Percentiles rank a stretch among this genome's conserved stretches.
phyloP scores from a whole-genome alignment of 2,888 invertebrate species.

The Megamerina dolium region DNA sequence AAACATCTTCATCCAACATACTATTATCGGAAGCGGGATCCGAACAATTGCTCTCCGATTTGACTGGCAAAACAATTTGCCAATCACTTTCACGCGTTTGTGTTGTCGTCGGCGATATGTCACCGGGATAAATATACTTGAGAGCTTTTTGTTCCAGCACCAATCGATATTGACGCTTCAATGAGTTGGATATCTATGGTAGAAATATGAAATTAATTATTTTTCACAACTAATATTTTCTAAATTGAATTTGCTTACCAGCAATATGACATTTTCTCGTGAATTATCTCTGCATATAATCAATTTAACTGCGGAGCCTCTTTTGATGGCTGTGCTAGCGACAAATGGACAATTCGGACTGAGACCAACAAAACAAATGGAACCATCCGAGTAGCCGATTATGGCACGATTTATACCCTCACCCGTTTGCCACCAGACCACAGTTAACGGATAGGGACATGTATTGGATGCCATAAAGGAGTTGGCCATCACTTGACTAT shows the following conservation, averaged over 20 bases:
- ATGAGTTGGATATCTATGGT: slow-evolving; percentile 64
- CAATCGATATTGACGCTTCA: slow-evolving; percentile 75
- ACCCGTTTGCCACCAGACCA: slow-evolving; percentile 71
- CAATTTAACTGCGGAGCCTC: slow-evolving; percentile 45
- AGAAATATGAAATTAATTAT: no score
- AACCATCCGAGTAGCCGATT: slow-evolving; percentile 62
- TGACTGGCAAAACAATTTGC: slow-evolving; percentile 48
- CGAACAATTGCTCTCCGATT: slow-evolving; percentile 37
- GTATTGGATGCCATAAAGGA: slow-evolving; percentile 48
- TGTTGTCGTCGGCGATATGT: slow-evolving; percentile 38
- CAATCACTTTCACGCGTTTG: slow-evolving; percentile 39
- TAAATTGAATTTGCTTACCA: slow-evolving; percentile 44
- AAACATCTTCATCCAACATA: slow-evolving; percentile 41
- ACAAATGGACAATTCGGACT: slow-evolving; percentile 50
- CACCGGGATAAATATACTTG: slow-evolving; percentile 64
- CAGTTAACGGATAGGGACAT: slow-evolving; percentile 55
- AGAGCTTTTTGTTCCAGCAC: slow-evolving; percentile 71
- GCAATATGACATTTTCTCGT: slow-evolving; percentile 54
- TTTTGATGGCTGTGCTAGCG: slow-evolving; percentile 47
- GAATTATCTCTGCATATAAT: slow-evolving; percentile 62
- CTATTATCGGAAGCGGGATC: slow-evolving; percentile 43
- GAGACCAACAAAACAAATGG: slow-evolving; percentile 51
- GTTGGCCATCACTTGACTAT: slow-evolving; percentile 37
- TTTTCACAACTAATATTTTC: background rate
- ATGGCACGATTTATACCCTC: slow-evolving; percentile 65